These are phyloP conservation scores for Sylvicola cinctus DNA, from an alignment of 2,888 invertebrate species.

Conservation along the genomic window DNA sequence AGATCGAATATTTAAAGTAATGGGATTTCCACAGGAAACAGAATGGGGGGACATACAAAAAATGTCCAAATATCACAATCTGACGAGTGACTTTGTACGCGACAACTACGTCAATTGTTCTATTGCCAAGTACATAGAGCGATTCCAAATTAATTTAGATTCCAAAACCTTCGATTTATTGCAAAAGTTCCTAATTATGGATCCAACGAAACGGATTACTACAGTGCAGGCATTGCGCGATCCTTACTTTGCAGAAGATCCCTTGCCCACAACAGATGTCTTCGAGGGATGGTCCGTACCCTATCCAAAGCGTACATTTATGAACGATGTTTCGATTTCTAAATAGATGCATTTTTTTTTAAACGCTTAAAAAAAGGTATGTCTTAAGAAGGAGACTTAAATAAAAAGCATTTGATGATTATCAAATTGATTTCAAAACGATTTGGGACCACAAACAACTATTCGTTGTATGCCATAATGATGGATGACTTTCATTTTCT, in stretches of 20 bases:
- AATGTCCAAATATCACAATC: slow-evolving; percentile 96
- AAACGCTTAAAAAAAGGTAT: too few relatives aligned
- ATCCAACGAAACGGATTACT: slow-evolving; percentile 91
- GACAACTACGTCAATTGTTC: slow-evolving; percentile 77
- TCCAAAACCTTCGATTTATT: slow-evolving; percentile 78
- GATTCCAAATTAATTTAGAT: slow-evolving; percentile 85
- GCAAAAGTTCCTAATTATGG: slow-evolving; percentile 82
- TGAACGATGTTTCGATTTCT: too few relatives aligned
- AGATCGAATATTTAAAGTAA: slow-evolving; percentile 96
- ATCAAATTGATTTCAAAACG: too few relatives aligned
- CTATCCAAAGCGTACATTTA: slow-evolving; percentile 93
- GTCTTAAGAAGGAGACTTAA: too few relatives aligned
- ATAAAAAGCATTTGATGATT: too few relatives aligned
- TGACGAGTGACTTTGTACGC: slow-evolving; percentile 90
- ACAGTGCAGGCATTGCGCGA: slow-evolving; percentile 98
- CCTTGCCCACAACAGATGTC: slow-evolving; percentile 75
- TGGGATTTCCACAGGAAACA: slow-evolving; percentile 95
- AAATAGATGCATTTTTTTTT: too few relatives aligned
- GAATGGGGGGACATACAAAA: slow-evolving; percentile 98
- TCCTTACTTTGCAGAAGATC: slow-evolving; percentile 89
- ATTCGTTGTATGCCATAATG: too few relatives aligned
- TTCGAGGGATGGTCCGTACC: slow-evolving; percentile 91
- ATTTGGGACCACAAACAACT: too few relatives aligned
- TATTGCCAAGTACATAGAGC: slow-evolving; percentile 84
- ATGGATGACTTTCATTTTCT: too few relatives aligned